These are phyloP conservation scores for Podarcis lilfordi DNA, from an alignment of 2,797 vertebrate genomes.

Conservation along the genomic window DNA sequence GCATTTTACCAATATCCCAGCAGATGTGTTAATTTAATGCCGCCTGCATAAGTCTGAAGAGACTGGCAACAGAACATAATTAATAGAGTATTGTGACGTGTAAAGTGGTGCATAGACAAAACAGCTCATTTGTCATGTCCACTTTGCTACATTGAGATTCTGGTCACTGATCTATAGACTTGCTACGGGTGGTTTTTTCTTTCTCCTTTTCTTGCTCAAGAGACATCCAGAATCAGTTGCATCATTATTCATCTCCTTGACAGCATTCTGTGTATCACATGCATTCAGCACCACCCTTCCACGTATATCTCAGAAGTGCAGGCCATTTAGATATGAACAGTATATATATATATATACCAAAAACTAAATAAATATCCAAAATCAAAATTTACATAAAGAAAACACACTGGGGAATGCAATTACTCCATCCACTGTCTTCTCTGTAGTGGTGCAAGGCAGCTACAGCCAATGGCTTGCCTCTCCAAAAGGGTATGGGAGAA, in stretches of 20 bases:
- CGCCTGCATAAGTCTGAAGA: neutral
- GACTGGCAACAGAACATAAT: neutral
- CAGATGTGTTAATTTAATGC: constrained; percentile 2
- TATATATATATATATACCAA: neutral
- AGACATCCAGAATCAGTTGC: neutral
- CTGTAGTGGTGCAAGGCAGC: neutral
- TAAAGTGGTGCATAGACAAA: neutral
- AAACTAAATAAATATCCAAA: neutral
- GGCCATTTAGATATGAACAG: neutral
- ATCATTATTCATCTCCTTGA: neutral
- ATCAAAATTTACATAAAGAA: neutral
- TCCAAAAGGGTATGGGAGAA: no score
- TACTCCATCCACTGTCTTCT: rapidly evolving
- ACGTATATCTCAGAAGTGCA: neutral
- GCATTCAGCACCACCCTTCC: neutral
- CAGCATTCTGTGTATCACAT: neutral
- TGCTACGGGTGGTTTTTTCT: neutral
- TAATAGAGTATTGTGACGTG: neutral
- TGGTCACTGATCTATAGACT: neutral
- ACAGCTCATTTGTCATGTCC: constrained; percentile 1
- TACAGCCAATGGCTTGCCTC: no score
- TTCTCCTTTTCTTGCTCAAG: neutral
- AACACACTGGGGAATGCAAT: neutral
- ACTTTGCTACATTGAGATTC: neutral
- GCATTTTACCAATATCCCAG: neutral